Evolutionary conservation across 1,140 invertebrate genomes (phyloP), one percentile per base, ranked within the genome.

Genomic region (Bombyx mandarina): DNA sequence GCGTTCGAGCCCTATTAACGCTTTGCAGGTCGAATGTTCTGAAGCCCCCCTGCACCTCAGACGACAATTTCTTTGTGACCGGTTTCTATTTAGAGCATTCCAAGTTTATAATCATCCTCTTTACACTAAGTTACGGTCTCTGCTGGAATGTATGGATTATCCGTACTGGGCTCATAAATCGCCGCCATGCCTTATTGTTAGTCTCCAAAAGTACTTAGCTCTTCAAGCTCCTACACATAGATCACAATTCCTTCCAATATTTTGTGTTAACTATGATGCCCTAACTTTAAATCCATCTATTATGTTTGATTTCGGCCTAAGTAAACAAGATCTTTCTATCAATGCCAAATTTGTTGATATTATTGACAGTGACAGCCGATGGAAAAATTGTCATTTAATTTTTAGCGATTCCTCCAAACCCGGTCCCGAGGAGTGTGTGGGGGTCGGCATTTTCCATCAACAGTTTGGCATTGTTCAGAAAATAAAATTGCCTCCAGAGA

Each of bases 1-100:
- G 12, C 12, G 12, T 18, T 18, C 12, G 12, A 18, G 12, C 12
- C 12, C 12, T 18, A 18, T 18, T 18, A 18, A 18, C 12, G 12
- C 12, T 18, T 18, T 18, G 12, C 12, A 18, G 12, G 12, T 18
- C 12, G 12, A 18, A 18, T 18, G 12, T 18, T 18, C 12, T 18
- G 66, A 66, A 3, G 63, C 69, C 8, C 66, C 69, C 4, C 54
- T 67, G 35, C 12, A 12, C 6, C 45, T 71, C 12, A 45, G 68
- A 44, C 45, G 61, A 52, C 63, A 67, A 59, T 65, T 59, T 51
- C 52, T 65, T 8, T 55, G 57, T 18, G 61, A 70, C 52, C 65
- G 58, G 26, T 71, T 57, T 52, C 12, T 67, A 7, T 65, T 60
- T 47, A 58, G 56, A 58, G 35, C 44, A 1, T 3, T 50, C 26